These are phyloP conservation scores for Mirounga angustirostris DNA, from an alignment of 2,113 vertebrate species.

Conservation along the genomic window DNA sequence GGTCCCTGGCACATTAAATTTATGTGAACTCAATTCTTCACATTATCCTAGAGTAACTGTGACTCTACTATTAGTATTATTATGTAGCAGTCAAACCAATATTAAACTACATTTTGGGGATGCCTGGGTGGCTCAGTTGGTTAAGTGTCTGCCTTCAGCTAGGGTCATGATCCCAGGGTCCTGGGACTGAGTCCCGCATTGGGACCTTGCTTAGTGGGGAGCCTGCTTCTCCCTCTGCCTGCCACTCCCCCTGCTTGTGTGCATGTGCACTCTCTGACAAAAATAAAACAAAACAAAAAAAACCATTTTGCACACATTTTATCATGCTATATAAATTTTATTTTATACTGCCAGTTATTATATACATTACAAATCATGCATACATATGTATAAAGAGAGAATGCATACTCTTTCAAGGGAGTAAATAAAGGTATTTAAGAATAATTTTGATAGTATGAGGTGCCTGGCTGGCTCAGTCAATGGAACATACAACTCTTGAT, in stretches of 20 bases:
- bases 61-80: background rate
- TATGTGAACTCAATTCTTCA: background rate
- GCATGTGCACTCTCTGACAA: too few species aligned
- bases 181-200: too few species aligned
- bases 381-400: background rate
- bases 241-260: too few species aligned
- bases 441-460: background rate
- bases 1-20: background rate
- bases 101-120: background rate
- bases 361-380: background rate
- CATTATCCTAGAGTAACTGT: background rate
- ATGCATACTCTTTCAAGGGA: background rate
- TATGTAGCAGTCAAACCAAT: background rate
- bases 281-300: too few species aligned
- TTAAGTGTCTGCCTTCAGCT: too few species aligned
- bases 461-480: background rate
- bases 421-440: constrained; percentile 1
- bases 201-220: too few species aligned
- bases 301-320: background rate
- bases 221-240: too few species aligned
- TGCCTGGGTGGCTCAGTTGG: too few species aligned
- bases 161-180: too few species aligned
- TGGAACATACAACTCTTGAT: background rate
- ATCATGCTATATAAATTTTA: background rate
- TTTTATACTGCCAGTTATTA: background rate